These are phyloP conservation scores for Apostichopus californicus DNA, from an alignment of 35 echinoderm and acorn worm species.

Conservation along the genomic window DNA sequence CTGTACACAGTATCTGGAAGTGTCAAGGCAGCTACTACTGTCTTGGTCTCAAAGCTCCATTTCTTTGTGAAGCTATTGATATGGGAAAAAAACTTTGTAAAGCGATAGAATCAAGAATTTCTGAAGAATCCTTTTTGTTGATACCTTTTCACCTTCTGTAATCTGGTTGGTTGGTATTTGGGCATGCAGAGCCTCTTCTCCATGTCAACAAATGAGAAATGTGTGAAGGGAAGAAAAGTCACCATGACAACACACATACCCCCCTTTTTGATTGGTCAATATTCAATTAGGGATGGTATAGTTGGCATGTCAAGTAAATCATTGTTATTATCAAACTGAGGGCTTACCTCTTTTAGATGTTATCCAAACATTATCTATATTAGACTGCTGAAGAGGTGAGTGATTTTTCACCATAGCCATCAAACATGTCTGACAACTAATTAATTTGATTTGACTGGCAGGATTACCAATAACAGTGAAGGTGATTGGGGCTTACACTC, in stretches of 20 bases:
- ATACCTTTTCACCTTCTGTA: background rate
- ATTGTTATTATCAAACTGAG: background rate
- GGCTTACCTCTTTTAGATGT: background rate
- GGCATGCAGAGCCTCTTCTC: background rate
- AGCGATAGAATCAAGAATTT: no score
- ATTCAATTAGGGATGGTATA: background rate
- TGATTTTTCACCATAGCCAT: no score
- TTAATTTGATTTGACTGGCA: no score
- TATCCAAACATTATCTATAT: background rate
- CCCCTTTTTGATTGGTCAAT: background rate
- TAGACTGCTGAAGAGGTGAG: background rate
- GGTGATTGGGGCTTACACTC: no score
- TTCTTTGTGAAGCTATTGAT: no score
- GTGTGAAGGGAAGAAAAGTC: background rate
- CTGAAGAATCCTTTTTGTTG: background rate
- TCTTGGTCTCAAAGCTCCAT: no score
- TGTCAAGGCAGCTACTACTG: no score
- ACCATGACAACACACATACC: background rate
- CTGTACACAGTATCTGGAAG: no score
- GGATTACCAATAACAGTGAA: no score
- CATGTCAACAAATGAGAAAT: background rate
- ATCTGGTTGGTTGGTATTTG: background rate
- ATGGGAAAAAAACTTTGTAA: no score
- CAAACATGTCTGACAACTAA: no score
- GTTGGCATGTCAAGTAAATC: background rate